Conservation (phyloP, 2,888 invertebrate species). For the Drosophila emarginata region DNA sequence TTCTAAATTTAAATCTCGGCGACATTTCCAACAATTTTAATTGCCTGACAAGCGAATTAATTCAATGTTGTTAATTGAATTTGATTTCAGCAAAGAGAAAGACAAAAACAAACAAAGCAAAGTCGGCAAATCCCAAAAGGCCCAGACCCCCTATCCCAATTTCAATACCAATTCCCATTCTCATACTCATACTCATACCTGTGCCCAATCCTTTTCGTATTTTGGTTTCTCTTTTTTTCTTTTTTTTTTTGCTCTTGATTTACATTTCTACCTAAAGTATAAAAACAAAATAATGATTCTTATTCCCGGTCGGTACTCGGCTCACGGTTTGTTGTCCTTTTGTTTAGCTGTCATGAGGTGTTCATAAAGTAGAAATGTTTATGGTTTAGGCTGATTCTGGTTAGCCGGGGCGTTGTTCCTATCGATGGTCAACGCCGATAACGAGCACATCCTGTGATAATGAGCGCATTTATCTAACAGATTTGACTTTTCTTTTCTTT, state of each 20-base stretch:
- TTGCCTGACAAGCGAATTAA: conserved; percentile 82
- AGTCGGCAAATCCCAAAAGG: conserved; percentile 53
- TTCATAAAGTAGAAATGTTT: conserved; percentile 78
- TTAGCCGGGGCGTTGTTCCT: conserved; percentile 45
- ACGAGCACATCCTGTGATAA: conserved; percentile 78
- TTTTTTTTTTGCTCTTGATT: conserved; percentile 39
- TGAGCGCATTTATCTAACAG: conserved; percentile 75
- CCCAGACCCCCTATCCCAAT: conserved; percentile 28
- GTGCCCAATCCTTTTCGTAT: conserved; percentile 50
- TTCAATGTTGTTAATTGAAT: conserved; percentile 82
- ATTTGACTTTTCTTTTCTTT: conserved; percentile 23
- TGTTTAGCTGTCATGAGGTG: conserved; percentile 70
- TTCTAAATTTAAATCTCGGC: conserved; percentile 71
- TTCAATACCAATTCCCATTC: neutral
- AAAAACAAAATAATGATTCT: conserved; percentile 17
- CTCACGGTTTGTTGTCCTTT: conserved; percentile 54
- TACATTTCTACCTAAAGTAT: conserved; percentile 57
- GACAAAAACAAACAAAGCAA: conserved; percentile 29
- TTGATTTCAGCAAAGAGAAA: conserved; percentile 64
- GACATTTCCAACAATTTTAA: conserved; percentile 79
- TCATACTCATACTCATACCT: neutral
- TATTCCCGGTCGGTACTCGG: conserved; percentile 4
- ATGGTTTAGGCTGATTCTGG: conserved; percentile 46
- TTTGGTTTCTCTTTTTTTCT: neutral
- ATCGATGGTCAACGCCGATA: conserved; percentile 70